Conservation (phyloP, 2,888 invertebrate species). For the Calliopum simillimum region DNA sequence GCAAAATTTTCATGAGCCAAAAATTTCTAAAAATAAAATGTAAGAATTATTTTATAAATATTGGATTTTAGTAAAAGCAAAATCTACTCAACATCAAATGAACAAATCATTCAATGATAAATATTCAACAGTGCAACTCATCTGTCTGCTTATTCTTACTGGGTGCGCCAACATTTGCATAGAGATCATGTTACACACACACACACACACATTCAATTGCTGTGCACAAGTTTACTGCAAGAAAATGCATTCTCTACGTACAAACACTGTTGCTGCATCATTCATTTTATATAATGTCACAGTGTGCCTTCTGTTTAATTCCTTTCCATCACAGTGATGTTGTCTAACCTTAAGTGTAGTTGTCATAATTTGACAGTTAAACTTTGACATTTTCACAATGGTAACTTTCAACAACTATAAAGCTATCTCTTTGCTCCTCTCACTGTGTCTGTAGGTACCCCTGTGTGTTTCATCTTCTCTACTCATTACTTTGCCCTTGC, state of each 20-base stretch:
- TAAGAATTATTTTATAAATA: too few species aligned
- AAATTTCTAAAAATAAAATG: too few species aligned
- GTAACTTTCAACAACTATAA: too few species aligned
- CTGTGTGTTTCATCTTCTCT: too few species aligned
- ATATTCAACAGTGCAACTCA: too few species aligned
- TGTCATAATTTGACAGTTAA: conserved; percentile 22
- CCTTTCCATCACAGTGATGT: not conserved
- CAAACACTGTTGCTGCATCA: not conserved
- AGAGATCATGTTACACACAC: not conserved
- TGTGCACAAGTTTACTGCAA: not conserved
- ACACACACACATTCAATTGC: not conserved
- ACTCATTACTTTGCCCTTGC: not conserved
- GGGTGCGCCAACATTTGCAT: too few species aligned
- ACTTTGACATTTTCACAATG: conserved; percentile 25
- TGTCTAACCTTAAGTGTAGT: not conserved
- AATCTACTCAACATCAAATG: too few species aligned
- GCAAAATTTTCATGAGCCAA: too few species aligned
- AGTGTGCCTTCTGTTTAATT: not conserved
- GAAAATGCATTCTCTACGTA: not conserved
- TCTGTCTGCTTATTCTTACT: too few species aligned
- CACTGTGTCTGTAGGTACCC: not conserved
- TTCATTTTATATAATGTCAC: not conserved
- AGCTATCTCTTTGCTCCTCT: too few species aligned
- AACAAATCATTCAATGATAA: too few species aligned
- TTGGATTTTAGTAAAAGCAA: too few species aligned